Evolutionary conservation across 2,797 vertebrate species (phyloP).

Genomic region (Eremophila alpestris): DNA sequence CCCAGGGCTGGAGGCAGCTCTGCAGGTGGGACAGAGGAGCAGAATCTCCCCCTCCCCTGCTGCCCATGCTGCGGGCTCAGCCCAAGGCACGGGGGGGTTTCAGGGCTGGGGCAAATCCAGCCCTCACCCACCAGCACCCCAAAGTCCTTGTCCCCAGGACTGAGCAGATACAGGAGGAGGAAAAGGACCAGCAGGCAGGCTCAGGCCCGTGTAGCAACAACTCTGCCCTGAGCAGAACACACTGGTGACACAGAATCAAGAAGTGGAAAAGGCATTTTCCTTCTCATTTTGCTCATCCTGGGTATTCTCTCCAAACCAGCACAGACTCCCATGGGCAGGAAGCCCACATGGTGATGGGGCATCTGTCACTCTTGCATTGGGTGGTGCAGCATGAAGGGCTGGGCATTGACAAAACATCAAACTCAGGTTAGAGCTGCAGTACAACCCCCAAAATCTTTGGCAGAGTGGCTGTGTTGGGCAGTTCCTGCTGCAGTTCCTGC

Average conservation of each 20-base stretch:
- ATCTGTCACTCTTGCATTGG: neutral
- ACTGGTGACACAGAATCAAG: neutral
- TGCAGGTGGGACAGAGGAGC: neutral
- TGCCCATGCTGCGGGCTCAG: neutral
- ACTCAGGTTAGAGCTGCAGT: neutral
- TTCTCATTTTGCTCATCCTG: neutral
- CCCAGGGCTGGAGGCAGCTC: neutral
- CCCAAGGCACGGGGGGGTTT: neutral
- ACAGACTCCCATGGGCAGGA: neutral
- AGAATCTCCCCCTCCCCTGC: neutral
- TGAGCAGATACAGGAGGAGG: neutral
- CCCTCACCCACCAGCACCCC: neutral
- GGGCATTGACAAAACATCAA: neutral
- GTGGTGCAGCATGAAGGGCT: neutral
- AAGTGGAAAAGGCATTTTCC: neutral
- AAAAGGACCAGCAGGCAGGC: neutral
- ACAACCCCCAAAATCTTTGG: neutral
- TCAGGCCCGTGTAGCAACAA: neutral
- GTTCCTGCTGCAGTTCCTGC: neutral
- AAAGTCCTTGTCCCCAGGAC: neutral
- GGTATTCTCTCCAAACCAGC: neutral
- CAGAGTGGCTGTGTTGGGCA: neutral
- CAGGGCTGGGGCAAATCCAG: neutral
- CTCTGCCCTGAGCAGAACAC: neutral
- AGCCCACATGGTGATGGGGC: accelerated